phyloP scores from a whole-genome alignment of 2,113 vertebrate genomes.

The Odocoileus virginianus region DNA sequence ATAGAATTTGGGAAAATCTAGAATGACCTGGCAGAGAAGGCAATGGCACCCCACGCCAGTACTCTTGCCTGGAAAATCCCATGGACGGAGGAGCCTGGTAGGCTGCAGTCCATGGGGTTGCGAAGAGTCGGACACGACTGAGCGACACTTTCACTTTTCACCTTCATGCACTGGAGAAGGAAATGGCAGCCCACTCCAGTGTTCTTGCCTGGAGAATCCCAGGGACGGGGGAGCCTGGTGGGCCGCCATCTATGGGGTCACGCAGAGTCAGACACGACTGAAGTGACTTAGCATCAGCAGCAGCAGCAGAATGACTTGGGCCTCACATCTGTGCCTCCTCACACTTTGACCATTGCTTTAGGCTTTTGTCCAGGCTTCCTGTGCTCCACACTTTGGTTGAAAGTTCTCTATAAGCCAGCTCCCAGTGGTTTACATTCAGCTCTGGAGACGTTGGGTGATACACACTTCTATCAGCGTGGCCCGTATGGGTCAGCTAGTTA shows the following conservation, averaged over 20 bases:
- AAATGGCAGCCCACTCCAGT: too few species aligned
- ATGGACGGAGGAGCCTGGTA: too few species aligned
- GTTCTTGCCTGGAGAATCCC: too few species aligned
- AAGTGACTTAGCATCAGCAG: too few species aligned
- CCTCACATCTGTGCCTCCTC: background rate
- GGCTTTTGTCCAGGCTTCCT: background rate
- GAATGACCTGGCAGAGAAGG: background rate
- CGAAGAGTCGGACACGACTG: too few species aligned
- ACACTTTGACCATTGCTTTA: background rate
- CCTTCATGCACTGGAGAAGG: too few species aligned
- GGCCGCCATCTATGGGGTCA: fast-evolving
- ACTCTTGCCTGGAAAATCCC: too few species aligned
- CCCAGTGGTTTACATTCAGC: background rate
- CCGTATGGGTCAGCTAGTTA: background rate
- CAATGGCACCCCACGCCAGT: too few species aligned
- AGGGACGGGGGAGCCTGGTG: too few species aligned
- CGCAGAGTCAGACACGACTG: too few species aligned
- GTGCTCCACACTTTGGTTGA: background rate
- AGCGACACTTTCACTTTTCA: too few species aligned
- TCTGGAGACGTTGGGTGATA: background rate
- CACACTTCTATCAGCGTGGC: background rate
- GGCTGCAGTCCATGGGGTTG: too few species aligned
- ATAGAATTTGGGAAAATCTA: background rate
- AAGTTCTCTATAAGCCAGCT: background rate
- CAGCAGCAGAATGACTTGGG: background rate